phyloP scores from a whole-genome alignment of 1,140 invertebrate species.

The Lordiphosa stackelbergi region DNA sequence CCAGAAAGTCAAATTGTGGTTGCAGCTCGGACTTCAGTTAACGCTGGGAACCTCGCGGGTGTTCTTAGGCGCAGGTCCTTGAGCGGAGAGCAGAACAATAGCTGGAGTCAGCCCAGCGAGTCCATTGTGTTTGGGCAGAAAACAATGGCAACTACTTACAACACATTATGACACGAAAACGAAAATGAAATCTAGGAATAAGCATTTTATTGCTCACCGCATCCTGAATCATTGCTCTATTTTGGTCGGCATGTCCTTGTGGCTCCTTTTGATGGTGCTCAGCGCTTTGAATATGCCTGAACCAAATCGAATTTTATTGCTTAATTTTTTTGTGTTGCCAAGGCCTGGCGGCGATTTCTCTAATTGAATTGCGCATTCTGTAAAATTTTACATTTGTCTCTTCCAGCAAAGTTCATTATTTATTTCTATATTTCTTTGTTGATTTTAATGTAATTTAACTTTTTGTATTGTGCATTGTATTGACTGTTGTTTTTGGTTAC shows the following conservation, averaged over 20 bases:
- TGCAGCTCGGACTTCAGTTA: constrained; percentile 50
- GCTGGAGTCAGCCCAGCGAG: constrained; percentile 21
- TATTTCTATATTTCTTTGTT: constrained; percentile 41
- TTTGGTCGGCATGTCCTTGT: constrained; percentile 46
- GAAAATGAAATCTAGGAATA: constrained; percentile 37
- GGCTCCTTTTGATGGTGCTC: constrained; percentile 55
- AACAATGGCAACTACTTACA: constrained; percentile 69
- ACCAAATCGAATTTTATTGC: constrained; percentile 76
- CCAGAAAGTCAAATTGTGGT: constrained; percentile 61
- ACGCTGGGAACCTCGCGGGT: constrained; percentile 63
- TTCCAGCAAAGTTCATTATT: constrained; percentile 56
- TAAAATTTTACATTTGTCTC: constrained; percentile 70
- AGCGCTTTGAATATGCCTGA: constrained; percentile 65
- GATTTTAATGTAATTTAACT: constrained; percentile 56
- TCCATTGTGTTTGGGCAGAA: constrained; percentile 42
- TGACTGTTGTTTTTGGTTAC: constrained; percentile 26
- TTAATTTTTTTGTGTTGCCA: constrained; percentile 66
- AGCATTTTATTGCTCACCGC: constrained; percentile 51
- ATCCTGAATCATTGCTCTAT: constrained; percentile 72
- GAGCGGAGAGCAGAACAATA: constrained; percentile 51
- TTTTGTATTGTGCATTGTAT: constrained; percentile 22
- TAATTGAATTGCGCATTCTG: constrained; percentile 66
- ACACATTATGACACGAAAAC: constrained; percentile 71
- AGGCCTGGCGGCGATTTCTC: constrained; percentile 30
- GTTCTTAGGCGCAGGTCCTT: constrained; percentile 60